Evolutionary conservation across 2,888 invertebrate species (phyloP).

Genomic region (Ochropleura plecta): DNA sequence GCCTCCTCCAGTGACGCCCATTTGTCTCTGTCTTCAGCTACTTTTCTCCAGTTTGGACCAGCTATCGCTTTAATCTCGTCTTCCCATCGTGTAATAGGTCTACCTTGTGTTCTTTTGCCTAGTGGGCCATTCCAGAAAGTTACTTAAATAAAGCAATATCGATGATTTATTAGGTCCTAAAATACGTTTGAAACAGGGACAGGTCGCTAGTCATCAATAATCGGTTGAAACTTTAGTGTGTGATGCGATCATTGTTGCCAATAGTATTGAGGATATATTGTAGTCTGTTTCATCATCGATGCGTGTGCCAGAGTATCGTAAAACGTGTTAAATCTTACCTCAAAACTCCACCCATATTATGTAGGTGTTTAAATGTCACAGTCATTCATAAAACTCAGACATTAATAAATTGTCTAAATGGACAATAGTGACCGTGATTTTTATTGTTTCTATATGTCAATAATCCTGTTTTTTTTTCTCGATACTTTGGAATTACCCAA

Average conservation of each 20-base stretch:
- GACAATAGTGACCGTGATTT: slow-evolving; percentile 12
- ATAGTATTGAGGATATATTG: slow-evolving; percentile 27
- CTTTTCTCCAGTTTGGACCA: too few species aligned
- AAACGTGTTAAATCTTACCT: slow-evolving; percentile 55
- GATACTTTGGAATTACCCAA: slow-evolving; percentile 22
- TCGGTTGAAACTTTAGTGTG: slow-evolving; percentile 17
- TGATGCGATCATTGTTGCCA: slow-evolving; percentile 18
- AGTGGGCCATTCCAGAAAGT: too few species aligned
- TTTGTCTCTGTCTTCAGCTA: too few species aligned
- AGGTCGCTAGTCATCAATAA: not conserved
- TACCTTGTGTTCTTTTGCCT: too few species aligned
- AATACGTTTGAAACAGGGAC: not conserved
- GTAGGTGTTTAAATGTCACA: slow-evolving; percentile 59
- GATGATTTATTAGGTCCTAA: not conserved
- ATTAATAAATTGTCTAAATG: slow-evolving; percentile 43
- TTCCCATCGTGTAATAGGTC: too few species aligned
- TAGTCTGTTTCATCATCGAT: slow-evolving; percentile 54
- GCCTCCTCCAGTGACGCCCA: too few species aligned
- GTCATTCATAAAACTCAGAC: slow-evolving; percentile 47
- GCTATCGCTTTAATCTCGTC: too few species aligned
- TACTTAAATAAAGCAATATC: too few species aligned
- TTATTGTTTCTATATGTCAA: slow-evolving; percentile 7
- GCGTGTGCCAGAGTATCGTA: slow-evolving; percentile 51
- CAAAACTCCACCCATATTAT: slow-evolving; percentile 61
- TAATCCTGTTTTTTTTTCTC: slow-evolving; percentile 3